Conservation (phyloP, 1,140 invertebrate species). For the Bombus confusus region DNA sequence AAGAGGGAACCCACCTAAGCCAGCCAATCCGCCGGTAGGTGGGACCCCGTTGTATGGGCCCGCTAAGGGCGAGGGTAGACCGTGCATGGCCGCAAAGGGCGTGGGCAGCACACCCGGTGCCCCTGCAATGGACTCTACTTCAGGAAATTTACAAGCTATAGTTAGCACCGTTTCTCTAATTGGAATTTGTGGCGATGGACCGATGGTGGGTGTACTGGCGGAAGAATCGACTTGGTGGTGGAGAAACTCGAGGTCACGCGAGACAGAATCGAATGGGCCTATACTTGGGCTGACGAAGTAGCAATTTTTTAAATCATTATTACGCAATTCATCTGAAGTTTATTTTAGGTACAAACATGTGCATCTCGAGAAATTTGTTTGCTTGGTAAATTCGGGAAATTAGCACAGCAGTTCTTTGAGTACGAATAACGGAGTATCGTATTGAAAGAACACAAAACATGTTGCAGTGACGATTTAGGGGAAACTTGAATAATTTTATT, state of each 20-base stretch:
- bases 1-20: constrained; percentile 88
- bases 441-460: background rate
- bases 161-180: constrained; percentile 52
- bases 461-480: background rate
- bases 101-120: constrained; percentile 91
- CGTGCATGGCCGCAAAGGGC: constrained; percentile 90
- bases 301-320: too few species aligned
- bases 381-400: background rate
- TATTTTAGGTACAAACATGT: background rate
- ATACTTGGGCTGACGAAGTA: too few species aligned
- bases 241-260: too few species aligned
- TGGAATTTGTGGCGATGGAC: background rate
- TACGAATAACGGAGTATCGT: background rate
- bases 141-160: constrained; percentile 74
- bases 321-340: too few species aligned
- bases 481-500: background rate
- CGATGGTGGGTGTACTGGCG: background rate
- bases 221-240: background rate
- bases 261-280: background rate
- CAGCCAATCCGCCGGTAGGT: constrained; percentile 87
- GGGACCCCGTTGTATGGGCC: constrained; percentile 87
- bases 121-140: constrained; percentile 84
- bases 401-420: background rate
- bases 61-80: constrained; percentile 87
- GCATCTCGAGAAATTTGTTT: background rate